A percentile compares a stretch with the other conserved stretches of the same genome.
Conservation (phyloP, 1,140 invertebrate genomes). For the Drosophila insularis region DNA sequence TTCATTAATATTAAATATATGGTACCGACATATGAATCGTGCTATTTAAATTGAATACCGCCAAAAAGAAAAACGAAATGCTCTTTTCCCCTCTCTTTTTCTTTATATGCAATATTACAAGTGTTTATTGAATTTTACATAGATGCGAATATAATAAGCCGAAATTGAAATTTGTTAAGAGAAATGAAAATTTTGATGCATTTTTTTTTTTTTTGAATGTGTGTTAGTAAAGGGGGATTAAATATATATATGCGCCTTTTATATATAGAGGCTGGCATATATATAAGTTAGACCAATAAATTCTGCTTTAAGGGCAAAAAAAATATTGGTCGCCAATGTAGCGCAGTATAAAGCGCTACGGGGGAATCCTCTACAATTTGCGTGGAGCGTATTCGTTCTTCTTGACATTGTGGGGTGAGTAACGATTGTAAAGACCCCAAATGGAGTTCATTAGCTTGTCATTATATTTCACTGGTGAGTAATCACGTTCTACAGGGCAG, state of each 20-base stretch:
- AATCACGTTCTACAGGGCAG: constrained; percentile 82
- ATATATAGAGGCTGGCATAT: constrained; percentile 17
- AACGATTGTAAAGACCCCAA: constrained; percentile 93
- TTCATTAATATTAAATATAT: constrained; percentile 99
- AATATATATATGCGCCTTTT: background rate
- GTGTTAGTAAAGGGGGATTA: background rate
- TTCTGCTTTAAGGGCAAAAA: constrained; percentile 1
- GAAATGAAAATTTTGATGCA: background rate
- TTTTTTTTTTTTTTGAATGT: constrained; percentile 17
- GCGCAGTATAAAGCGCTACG: constrained; percentile 74
- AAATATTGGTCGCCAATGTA: constrained; percentile 1
- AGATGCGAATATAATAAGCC: constrained; percentile 43
- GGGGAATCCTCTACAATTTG: constrained; percentile 76
- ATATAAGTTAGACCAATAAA: constrained; percentile 3
- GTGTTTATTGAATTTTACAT: constrained; percentile 78
- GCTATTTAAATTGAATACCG: constrained; percentile 70
- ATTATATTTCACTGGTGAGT: constrained; percentile 89
- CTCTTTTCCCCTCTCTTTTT: constrained; percentile 30
- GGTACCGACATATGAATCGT: constrained; percentile 94
- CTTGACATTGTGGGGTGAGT: constrained; percentile 93
- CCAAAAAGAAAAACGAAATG: background rate
- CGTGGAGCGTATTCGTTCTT: constrained; percentile 87
- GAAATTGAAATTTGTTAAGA: constrained; percentile 46
- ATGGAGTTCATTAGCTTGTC: constrained; percentile 95
- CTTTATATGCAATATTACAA: constrained; percentile 58